Percentiles rank a stretch among this genome's conserved stretches.
These are phyloP conservation scores for Todiramphus saurophagus DNA, from an alignment of 2,113 vertebrate genomes.

Conservation along the genomic window DNA sequence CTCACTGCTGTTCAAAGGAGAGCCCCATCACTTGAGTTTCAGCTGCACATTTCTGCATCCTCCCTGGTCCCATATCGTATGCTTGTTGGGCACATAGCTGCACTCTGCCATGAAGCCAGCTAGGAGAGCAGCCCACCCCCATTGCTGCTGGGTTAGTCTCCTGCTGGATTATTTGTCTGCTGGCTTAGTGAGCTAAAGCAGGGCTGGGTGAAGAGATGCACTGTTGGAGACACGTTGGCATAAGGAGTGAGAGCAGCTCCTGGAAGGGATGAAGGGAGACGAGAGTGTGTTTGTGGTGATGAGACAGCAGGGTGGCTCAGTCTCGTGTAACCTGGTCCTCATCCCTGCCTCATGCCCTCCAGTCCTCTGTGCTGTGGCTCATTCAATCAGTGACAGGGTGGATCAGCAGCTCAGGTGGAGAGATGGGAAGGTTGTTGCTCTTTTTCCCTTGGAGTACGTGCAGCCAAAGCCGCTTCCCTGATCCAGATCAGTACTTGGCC, in stretches of 20 bases:
- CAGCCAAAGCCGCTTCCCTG: background rate
- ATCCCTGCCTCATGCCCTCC: background rate
- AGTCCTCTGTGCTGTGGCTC: background rate
- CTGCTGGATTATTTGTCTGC: background rate
- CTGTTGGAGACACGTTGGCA: background rate
- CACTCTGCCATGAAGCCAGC: accelerated
- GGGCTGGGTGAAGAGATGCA: accelerated
- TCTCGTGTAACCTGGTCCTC: background rate
- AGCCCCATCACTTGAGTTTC: background rate
- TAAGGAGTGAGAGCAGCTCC: background rate
- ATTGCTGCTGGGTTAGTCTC: background rate
- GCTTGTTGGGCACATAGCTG: no score
- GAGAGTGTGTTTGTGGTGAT: background rate
- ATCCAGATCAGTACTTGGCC: accelerated
- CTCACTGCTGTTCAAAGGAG: background rate
- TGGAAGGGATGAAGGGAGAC: background rate
- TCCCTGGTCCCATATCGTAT: background rate
- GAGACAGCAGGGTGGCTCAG: background rate
- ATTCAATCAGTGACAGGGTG: background rate
- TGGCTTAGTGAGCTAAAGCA: background rate
- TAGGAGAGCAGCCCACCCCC: background rate
- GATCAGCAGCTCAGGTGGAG: background rate
- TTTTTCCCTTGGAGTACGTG: background rate
- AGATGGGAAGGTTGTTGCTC: background rate
- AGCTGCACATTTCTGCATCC: background rate